phyloP scores from a whole-genome alignment of 1,140 invertebrate species.

The Tyrophagus putrescentiae region DNA sequence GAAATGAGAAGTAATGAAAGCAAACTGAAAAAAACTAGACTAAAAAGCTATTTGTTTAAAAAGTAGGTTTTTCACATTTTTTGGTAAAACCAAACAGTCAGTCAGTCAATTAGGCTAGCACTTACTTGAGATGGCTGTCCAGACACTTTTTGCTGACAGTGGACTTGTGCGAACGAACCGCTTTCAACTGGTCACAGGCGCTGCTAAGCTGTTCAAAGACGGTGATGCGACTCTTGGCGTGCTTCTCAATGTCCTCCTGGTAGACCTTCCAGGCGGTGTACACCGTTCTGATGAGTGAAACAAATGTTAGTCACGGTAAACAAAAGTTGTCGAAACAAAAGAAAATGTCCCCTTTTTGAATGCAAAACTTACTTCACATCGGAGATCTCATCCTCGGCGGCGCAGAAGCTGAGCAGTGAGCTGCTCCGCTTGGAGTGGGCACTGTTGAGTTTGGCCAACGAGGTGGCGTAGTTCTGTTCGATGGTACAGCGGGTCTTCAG shows the following conservation, averaged over 20 bases:
- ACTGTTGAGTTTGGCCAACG: constrained; percentile 70
- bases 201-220: constrained; percentile 57
- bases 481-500: constrained; percentile 76
- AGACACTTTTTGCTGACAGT: constrained; percentile 58
- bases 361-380: constrained; percentile 21
- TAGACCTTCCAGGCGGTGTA: constrained; percentile 89
- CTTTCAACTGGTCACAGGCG: constrained; percentile 81
- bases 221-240: constrained; percentile 70
- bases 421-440: constrained; percentile 79
- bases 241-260: constrained; percentile 82
- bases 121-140: constrained; percentile 23
- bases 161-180: constrained; percentile 61
- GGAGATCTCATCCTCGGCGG: constrained; percentile 39
- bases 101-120: too few relatives aligned
- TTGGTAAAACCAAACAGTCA: too few relatives aligned
- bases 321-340: background rate
- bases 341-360: background rate
- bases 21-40: background rate
- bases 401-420: constrained; percentile 47
- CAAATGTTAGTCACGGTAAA: background rate
- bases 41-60: too few relatives aligned
- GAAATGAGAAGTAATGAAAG: too few relatives aligned
- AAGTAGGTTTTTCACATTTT: too few relatives aligned
- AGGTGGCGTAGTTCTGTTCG: constrained; percentile 87
- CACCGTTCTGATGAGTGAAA: constrained; percentile 39